Evolutionary conservation across 2,113 vertebrate genomes (phyloP).

Genomic region (Todiramphus chloris): DNA sequence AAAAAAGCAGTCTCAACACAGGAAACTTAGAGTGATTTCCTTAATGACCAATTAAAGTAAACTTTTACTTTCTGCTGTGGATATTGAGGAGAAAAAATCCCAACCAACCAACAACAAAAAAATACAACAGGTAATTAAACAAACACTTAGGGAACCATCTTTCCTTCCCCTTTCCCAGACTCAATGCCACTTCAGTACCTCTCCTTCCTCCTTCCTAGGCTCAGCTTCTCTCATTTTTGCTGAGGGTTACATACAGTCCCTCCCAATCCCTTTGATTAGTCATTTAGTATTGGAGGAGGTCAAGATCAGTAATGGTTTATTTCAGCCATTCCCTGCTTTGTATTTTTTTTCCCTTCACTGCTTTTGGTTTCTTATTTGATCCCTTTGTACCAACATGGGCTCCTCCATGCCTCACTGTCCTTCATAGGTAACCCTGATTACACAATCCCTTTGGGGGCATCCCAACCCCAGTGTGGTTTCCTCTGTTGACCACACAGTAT

Average conservation of each 20-base stretch:
- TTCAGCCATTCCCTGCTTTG: background rate
- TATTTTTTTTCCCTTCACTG: background rate
- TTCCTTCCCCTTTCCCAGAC: background rate
- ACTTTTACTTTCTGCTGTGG: background rate
- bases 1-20: background rate
- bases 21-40: background rate
- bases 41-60: background rate
- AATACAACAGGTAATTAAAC: background rate
- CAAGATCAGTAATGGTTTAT: background rate
- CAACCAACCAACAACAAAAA: too few species aligned
- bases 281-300: background rate
- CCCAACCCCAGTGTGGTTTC: rapidly evolving
- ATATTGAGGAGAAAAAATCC: background rate
- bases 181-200: background rate
- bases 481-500: background rate
- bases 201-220: background rate
- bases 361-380: background rate
- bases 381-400: too few species aligned
- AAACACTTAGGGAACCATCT: background rate
- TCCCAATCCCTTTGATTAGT: background rate
- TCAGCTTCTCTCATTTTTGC: background rate
- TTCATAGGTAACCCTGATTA: background rate
- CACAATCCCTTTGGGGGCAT: background rate
- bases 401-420: background rate
- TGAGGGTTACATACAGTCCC: rapidly evolving